Evolutionary conservation across 2,797 vertebrate genomes (phyloP).

Genomic region (Gymnocypris eckloni): DNA sequence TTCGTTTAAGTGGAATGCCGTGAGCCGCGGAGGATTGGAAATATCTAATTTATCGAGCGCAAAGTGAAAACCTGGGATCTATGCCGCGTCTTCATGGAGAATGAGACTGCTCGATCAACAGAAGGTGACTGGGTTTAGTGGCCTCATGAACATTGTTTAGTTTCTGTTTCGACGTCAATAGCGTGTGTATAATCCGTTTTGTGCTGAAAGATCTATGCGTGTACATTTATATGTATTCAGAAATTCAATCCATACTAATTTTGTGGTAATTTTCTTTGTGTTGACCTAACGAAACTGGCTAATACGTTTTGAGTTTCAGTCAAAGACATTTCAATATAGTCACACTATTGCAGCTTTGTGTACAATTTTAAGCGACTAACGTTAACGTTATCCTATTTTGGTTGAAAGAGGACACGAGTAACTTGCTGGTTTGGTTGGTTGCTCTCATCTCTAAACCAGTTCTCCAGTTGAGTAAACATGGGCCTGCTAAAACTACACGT

Average conservation of each 20-base stretch:
- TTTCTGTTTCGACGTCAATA: neutral
- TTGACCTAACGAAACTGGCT: neutral
- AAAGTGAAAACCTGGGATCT: slow-evolving; percentile 31
- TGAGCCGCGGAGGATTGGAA: neutral
- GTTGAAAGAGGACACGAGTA: neutral
- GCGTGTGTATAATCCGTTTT: neutral
- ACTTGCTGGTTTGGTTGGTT: neutral
- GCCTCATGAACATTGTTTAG: neutral
- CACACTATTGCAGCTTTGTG: neutral
- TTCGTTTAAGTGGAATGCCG: neutral
- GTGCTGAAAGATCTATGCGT: neutral
- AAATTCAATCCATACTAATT: neutral
- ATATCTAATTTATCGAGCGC: slow-evolving; percentile 37
- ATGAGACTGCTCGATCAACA: slow-evolving; percentile 53
- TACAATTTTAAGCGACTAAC: neutral
- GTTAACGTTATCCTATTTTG: neutral
- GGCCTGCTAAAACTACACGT: slow-evolving; percentile 12
- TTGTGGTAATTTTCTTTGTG: neutral
- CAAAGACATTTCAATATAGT: neutral
- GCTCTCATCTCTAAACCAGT: neutral
- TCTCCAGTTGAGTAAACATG: neutral
- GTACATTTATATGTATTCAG: neutral
- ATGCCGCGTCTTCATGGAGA: slow-evolving; percentile 64
- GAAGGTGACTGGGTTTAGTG: slow-evolving; percentile 52
- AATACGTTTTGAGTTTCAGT: neutral